Conservation (phyloP, 2,113 vertebrate species). For the Cottus gobio region DNA sequence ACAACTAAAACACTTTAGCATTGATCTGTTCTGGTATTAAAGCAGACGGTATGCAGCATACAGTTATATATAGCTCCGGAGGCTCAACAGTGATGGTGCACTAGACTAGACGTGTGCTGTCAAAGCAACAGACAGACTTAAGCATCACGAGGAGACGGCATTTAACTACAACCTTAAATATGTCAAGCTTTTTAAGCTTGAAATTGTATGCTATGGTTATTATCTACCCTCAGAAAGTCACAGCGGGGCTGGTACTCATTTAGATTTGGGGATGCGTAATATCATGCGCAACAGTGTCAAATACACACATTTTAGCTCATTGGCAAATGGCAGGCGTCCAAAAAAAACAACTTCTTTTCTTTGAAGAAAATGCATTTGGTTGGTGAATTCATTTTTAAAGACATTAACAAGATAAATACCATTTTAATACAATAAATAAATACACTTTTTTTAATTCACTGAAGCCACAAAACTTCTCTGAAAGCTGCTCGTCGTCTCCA, state of each 20-base stretch:
- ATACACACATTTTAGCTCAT: background rate
- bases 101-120: constrained; percentile 20
- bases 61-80: constrained; percentile 38
- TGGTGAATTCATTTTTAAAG: background rate
- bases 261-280: background rate
- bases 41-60: constrained; percentile 21
- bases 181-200: background rate
- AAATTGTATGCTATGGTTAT: background rate
- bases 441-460: background rate
- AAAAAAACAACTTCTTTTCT: background rate
- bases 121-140: constrained; percentile 34
- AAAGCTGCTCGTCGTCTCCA: background rate
- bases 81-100: constrained; percentile 25
- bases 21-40: constrained; percentile 52
- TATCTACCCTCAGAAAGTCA: background rate
- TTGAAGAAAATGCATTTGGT: background rate
- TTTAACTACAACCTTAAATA: background rate
- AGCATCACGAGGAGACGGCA: constrained; percentile 17
- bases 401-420: background rate
- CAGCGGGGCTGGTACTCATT: background rate
- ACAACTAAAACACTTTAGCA: constrained; percentile 43
- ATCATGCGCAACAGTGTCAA: background rate
- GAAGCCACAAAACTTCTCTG: background rate
- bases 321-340: background rate
- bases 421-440: no score